Base-by-base conservation (phyloP, 2,797 vertebrate genomes). In the Poeciliopsis paucimaculata region DNA sequence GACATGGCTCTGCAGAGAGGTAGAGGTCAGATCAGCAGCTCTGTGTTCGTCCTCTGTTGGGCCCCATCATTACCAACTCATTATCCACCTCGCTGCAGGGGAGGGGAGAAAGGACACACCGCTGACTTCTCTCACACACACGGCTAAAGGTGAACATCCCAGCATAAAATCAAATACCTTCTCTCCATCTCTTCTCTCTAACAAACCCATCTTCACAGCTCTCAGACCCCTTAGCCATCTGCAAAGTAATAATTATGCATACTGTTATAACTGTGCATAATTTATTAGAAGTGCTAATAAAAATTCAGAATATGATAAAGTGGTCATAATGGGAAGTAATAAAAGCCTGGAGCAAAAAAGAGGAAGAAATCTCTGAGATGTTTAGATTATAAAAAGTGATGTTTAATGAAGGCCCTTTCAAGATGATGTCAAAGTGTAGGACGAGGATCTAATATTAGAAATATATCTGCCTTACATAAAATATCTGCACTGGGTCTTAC, bases 51-150 rank as follows among this genome's bases (percentile, higher is more conserved):
- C 80, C 85, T 83, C 89, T 87, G 87, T 77, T 73, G 2, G 20
- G 82, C 73, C 82, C 75, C 45, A 86, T 91, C 90, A 93, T 93
- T 93, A 93, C 89, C 90, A 91, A 81, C 87, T 89, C 91, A 91
- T 92, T 92, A 91, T 83, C 91, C 83, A 90, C 83, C 80, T 88
- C 18, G 79, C 92, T 89, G 77, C 60, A 88, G 90, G 91, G 90
- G 86, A 92, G 79, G 89, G 66, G 87, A 92, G 79, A 84, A 82
- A 91, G 91, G 91, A 92, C 91, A 87, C 79, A 81, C 77, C 78
- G 73, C 5, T 73, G 79, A 84, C 86, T 88, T 77, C 78, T 80
- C 77, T 77, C 77, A 36, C 73, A 62, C 73, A 28, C 43, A 72
- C 36, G 47, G 16, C 66, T 57, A 86, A 77, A 82, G 68, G 74